Percentiles rank a stretch among this genome's conserved stretches.
Conservation (phyloP, 2,888 invertebrate genomes). For the Harpalus rubripes region DNA sequence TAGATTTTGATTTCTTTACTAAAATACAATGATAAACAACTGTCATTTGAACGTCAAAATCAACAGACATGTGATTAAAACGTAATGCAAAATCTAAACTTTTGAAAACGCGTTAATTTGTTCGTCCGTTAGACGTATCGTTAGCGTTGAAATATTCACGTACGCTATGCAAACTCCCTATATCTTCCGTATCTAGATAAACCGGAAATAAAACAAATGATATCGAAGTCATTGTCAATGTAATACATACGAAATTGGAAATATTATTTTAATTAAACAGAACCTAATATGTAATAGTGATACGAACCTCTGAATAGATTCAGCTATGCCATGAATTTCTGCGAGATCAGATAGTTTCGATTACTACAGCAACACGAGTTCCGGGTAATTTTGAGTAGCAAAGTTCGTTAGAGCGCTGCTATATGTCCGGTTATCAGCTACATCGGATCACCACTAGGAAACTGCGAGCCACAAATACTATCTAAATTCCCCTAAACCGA, state of each 20-base stretch:
- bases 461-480: slow-evolving; percentile 28
- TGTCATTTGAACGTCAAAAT: too few species aligned
- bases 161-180: too few species aligned
- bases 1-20: too few species aligned
- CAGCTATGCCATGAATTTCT: neutral
- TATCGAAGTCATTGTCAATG: neutral
- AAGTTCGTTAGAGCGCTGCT: slow-evolving; percentile 32
- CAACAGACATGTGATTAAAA: too few species aligned
- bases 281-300: neutral
- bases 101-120: too few species aligned
- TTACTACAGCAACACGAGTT: slow-evolving; percentile 22
- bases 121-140: too few species aligned
- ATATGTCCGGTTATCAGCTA: slow-evolving; percentile 39
- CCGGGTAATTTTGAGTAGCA: slow-evolving; percentile 28
- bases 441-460: slow-evolving; percentile 15
- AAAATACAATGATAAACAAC: too few species aligned
- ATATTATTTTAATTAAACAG: neutral
- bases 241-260: neutral
- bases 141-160: too few species aligned
- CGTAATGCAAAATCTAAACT: too few species aligned
- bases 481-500: slow-evolving; percentile 20
- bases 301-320: neutral
- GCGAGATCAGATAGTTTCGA: slow-evolving; percentile 37
- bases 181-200: too few species aligned
- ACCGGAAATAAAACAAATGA: too few species aligned